Conservation (phyloP, 2,113 vertebrate genomes). For the Girardinichthys multiradiatus region DNA sequence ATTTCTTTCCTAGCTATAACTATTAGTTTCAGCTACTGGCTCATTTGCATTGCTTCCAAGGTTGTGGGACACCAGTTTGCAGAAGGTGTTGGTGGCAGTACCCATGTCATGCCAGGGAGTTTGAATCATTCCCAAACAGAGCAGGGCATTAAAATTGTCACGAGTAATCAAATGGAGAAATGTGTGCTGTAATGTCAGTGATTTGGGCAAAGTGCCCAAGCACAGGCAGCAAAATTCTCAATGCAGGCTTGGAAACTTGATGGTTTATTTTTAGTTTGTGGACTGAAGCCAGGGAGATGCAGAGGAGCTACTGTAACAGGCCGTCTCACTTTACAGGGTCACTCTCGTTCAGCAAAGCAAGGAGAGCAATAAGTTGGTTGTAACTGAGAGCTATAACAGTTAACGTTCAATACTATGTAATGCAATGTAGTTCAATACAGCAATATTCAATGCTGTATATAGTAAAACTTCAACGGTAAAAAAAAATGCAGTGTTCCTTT, state of each 20-base stretch:
- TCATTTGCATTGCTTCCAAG: conserved; percentile 31
- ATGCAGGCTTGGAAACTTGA: conserved; percentile 17
- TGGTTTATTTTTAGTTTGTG: conserved; percentile 70
- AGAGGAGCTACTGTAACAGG: conserved; percentile 49
- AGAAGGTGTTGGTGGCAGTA: conserved; percentile 18
- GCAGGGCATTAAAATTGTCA: conserved; percentile 30
- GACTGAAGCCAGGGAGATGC: conserved; percentile 48
- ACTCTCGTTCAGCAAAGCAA: conserved; percentile 22
- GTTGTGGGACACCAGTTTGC: background rate
- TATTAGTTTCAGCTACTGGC: conserved; percentile 57
- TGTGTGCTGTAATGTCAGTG: conserved; percentile 48
- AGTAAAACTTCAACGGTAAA: background rate
- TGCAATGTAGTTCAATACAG: too few species aligned
- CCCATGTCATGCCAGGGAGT: conserved; percentile 33
- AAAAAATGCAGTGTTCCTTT: background rate
- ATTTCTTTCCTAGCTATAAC: conserved; percentile 44
- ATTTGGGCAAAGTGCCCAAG: conserved; percentile 29
- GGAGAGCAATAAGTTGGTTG: background rate
- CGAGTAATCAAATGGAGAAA: conserved; percentile 36
- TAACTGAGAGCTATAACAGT: background rate
- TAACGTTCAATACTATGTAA: background rate
- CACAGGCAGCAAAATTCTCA: conserved; percentile 39
- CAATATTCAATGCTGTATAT: background rate
- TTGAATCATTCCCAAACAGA: conserved; percentile 34
- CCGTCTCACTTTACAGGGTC: conserved; percentile 37